A percentile compares a stretch with the other conserved stretches of the same genome.
phyloP scores from a whole-genome alignment of 2,888 invertebrate species.

The Troglohyphantes excavatus region DNA sequence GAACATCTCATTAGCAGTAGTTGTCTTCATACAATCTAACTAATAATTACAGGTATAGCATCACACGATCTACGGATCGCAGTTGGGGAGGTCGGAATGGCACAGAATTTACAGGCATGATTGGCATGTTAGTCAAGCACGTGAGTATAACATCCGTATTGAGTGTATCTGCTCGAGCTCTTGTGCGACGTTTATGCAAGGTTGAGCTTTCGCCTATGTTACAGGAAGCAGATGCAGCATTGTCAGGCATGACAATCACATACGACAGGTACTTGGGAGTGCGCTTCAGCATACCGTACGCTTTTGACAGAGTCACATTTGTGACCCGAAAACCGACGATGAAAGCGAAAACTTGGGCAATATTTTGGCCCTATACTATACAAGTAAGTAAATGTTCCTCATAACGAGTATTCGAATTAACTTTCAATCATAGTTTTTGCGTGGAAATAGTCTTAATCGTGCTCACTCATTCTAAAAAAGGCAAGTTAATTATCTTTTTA shows the following conservation, averaged over 20 bases:
- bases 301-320: constrained; percentile 65
- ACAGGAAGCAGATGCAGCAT: constrained; percentile 73
- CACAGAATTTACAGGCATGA: constrained; percentile 72
- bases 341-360: constrained; percentile 71
- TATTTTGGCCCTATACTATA: constrained; percentile 68
- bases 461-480: too few relatives aligned
- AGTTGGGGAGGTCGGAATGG: constrained; percentile 73
- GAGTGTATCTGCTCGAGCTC: neutral
- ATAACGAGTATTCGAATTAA: too few relatives aligned
- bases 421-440: too few relatives aligned
- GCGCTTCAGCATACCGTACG: constrained; percentile 64
- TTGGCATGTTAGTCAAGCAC: constrained; percentile 60
- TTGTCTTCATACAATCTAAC: neutral
- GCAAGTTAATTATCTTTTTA: too few relatives aligned
- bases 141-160: constrained; percentile 22
- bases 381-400: constrained; percentile 37
- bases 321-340: constrained; percentile 56
- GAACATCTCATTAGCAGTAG: too few relatives aligned
- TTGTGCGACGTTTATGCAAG: neutral
- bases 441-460: too few relatives aligned
- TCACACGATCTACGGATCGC: constrained; percentile 49
- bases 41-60: constrained; percentile 53
- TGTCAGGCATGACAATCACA: constrained; percentile 74
- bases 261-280: constrained; percentile 50
- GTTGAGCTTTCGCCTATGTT: neutral